Evolutionary conservation across 1,140 invertebrate genomes (phyloP), one percentile per base, ranked within the genome.

Genomic region (Drosophila hydei): DNA sequence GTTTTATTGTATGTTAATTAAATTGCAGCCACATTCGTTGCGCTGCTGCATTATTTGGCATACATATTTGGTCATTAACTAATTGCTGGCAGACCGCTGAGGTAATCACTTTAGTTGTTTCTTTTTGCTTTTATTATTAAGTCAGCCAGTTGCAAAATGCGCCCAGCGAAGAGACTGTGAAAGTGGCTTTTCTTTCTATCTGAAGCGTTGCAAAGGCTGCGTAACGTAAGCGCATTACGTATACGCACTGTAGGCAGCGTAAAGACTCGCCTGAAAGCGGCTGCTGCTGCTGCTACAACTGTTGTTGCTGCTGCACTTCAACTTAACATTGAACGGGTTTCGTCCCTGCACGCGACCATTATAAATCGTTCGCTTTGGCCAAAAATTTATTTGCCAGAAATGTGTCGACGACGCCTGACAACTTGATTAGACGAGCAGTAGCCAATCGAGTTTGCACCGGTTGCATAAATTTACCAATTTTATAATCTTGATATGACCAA

Each of bases 51-150:
- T 71, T 79, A 67, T 80, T 56, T 63, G 81, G 81, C 81, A 87
- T 87, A 87, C 71, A 88, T 87, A 87, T 88, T 88, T 85, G 81
- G 81, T 81, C 83, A 87, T 88, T 88, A 88, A 87, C 83, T 85
- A 87, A 85, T 85, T 85, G 77, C 74, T 48, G 70, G 48, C 55
- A 43, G 63, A n/a, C 51, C 33, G 58, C 56, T 87, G 83, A 87
- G 81, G 77, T 85, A 87, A 87, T 81, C 70, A 68, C 63, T 48
- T 69, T 19, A 27, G 18, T 45, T 52, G 5, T 25, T 18, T 30
- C 21, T 30, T 19, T 62, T 43, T 42, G 23, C 54, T 12, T 4
- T 19, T 19, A n/a, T 45, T 58, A 43, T 58, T 45, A 58, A 45
- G 16, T 33, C 25, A 54, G 30, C 16, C 48, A 42, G 33, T 71